phyloP scores from a whole-genome alignment of 2,797 vertebrate genomes.

The Helicolenus hilgendorfi region DNA sequence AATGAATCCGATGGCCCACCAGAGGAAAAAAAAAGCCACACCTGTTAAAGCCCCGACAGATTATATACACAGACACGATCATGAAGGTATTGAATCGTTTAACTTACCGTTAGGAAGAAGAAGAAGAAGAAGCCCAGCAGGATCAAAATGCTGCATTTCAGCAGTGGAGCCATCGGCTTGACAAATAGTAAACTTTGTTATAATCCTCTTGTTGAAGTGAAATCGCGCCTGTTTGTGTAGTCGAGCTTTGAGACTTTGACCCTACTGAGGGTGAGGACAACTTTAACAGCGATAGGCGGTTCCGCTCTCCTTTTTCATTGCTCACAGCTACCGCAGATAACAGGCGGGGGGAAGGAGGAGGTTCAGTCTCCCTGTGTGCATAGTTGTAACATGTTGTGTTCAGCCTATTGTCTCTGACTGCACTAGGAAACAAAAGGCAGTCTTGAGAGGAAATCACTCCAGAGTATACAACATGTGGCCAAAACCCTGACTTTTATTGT shows the following conservation, averaged over 20 bases:
- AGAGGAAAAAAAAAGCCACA: slow-evolving; percentile 45
- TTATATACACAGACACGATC: no score
- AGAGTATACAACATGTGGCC: background rate
- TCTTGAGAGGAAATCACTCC: no score
- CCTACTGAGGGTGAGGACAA: slow-evolving; percentile 8
- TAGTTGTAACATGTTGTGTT: background rate
- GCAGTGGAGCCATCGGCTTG: slow-evolving; percentile 58
- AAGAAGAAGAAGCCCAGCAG: slow-evolving; percentile 33
- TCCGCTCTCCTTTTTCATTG: slow-evolving; percentile 6
- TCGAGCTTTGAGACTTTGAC: slow-evolving; percentile 74
- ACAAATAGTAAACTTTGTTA: background rate
- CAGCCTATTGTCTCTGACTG: slow-evolving; percentile 45
- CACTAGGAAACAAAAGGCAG: no score
- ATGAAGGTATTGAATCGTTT: no score
- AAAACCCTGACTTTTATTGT: background rate
- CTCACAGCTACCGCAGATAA: slow-evolving; percentile 61
- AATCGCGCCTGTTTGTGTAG: background rate
- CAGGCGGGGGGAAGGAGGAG: slow-evolving; percentile 26
- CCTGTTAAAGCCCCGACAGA: slow-evolving; percentile 36
- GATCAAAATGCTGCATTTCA: background rate
- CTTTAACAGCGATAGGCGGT: slow-evolving; percentile 60
- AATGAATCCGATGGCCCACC: rapidly evolving
- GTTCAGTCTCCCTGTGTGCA: background rate
- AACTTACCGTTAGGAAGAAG: slow-evolving; percentile 70
- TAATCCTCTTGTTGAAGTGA: background rate